Base-by-base conservation (phyloP, 1,140 invertebrate species). In the Neuroterus valhalla region DNA sequence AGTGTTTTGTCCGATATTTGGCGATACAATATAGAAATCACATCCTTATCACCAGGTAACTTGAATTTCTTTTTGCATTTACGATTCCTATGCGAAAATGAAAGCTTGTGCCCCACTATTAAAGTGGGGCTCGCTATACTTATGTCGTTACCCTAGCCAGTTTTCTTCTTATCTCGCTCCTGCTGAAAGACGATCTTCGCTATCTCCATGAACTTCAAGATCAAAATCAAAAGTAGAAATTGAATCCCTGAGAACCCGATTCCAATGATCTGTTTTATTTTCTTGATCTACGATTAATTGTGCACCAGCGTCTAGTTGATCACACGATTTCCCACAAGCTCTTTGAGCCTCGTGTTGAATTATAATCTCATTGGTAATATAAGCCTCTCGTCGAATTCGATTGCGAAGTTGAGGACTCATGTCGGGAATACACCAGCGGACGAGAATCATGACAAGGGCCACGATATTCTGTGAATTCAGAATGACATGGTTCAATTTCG, bases 341-440 rank as follows among this genome's bases (percentile, higher is more conserved):
- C 83, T 77, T 74, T 86, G 83, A 8, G 87, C 86, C 74, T 97
- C 96, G 74, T 94, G 93, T 75, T 93, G 93, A 48, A 96, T 95
- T 70, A 98, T 96, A 67, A 96, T 93, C 83, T 97, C 95, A 83
- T 95, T 96, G 1, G 95, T 94, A 45, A 96, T 88, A 82, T 95
- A 96, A 17, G 94, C 94, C 87, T 98, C 96, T 45, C 95, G 91
- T 75, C 96, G 93, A 73, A 97, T 96, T 84, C 93, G 93, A 78
- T 96, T 94, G 2, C 91, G 88, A 43, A 98, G 89, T 70, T 93
- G 92, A 12, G 91, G 90, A 2, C 96, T 94, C 17, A 96, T 92
- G 83, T 97, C 96, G 0, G 96, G 96, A 70, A 98, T 94, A 26
- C 95, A 91, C 94, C 95, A 97, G 68, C 94, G 92, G 1, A 97